phyloP scores from a whole-genome alignment of 1,140 invertebrate genomes.

The Tetramorium alpestre region DNA sequence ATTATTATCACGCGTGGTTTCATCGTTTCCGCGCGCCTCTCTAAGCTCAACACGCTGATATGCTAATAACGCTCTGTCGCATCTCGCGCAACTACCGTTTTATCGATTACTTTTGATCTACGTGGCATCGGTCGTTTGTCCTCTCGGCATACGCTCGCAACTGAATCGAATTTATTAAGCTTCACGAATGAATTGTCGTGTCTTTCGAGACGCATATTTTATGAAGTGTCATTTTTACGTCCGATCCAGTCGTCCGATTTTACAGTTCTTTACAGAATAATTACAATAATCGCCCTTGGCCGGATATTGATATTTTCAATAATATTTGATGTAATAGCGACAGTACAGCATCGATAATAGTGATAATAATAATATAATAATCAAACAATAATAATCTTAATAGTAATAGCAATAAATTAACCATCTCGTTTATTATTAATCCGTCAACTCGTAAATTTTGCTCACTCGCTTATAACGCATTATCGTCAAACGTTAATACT shows the following conservation, averaged over 20 bases:
- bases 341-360: constrained; percentile 13
- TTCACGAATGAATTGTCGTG: constrained; percentile 6
- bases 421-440: constrained; percentile 70
- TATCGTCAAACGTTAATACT: constrained; percentile 81
- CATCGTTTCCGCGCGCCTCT: constrained; percentile 75
- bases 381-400: constrained; percentile 59
- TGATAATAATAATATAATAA: constrained; percentile 45
- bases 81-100: constrained; percentile 72
- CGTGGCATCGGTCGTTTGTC: constrained; percentile 10
- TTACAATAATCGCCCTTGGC: constrained; percentile 40
- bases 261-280: constrained; percentile 10
- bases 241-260: constrained; percentile 28
- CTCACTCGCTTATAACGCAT: constrained; percentile 53
- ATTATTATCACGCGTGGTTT: constrained; percentile 71
- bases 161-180: constrained; percentile 11
- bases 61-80: constrained; percentile 81
- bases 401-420: constrained; percentile 61
- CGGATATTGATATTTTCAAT: constrained; percentile 10
- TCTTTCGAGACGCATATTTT: neutral
- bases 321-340: constrained; percentile 38
- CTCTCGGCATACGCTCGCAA: constrained; percentile 43
- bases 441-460: constrained; percentile 47
- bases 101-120: constrained; percentile 67
- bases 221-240: constrained; percentile 29
- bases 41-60: constrained; percentile 84